phyloP scores from a whole-genome alignment of 2,888 invertebrate genomes.

The Scaptomyza tumidula region DNA sequence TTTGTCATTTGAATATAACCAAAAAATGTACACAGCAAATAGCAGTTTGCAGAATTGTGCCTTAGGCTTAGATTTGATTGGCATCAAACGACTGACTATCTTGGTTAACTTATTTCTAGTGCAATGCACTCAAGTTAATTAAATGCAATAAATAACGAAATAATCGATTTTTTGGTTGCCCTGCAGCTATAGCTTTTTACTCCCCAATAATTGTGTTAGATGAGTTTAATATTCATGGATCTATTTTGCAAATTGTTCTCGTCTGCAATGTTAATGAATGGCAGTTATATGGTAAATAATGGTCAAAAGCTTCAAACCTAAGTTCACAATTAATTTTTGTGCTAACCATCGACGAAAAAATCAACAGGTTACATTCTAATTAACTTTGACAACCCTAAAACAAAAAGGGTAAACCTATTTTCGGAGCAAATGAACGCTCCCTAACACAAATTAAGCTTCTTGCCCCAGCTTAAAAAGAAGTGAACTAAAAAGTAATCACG shows the following conservation, averaged over 20 bases:
- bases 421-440: slow-evolving; percentile 1
- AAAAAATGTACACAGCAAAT: background rate
- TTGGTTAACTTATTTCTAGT: slow-evolving; percentile 10
- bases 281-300: slow-evolving; percentile 33
- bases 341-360: slow-evolving; percentile 34
- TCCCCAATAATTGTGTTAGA: background rate
- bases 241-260: no score
- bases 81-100: slow-evolving; percentile 8
- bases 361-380: slow-evolving; percentile 71
- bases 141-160: slow-evolving; percentile 5
- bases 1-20: background rate
- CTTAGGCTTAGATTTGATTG: slow-evolving; percentile 11
- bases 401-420: slow-evolving; percentile 47
- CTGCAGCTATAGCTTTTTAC: background rate
- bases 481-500: slow-evolving; percentile 7
- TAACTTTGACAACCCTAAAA: slow-evolving; percentile 55
- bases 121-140: slow-evolving; percentile 23
- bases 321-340: slow-evolving; percentile 20
- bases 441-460: slow-evolving; percentile 23
- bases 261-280: slow-evolving; percentile 28
- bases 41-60: background rate
- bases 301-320: slow-evolving; percentile 6
- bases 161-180: background rate
- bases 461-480: slow-evolving; percentile 19
- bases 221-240: background rate